These are phyloP conservation scores for Trissonchulus latispiculum DNA, from an alignment of 2,888 invertebrate species.

Conservation along the genomic window DNA sequence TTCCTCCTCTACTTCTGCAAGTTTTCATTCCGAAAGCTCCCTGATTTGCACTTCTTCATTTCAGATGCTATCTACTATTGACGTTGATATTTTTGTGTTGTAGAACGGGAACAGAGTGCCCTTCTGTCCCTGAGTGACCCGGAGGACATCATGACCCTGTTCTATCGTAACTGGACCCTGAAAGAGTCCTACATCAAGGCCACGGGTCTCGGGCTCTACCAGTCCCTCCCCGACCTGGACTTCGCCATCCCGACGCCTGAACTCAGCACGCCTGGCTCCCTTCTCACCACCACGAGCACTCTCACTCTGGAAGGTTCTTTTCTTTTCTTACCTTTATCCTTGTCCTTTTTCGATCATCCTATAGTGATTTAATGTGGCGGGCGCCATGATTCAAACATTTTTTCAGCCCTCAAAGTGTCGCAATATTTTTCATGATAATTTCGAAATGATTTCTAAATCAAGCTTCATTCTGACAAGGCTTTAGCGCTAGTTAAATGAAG, in stretches of 20 bases:
- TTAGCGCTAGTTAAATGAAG: no score
- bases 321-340: no score
- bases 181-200: conserved; percentile 43
- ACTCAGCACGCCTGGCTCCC: background rate
- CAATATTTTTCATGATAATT: no score
- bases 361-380: no score
- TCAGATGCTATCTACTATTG: background rate
- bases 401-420: no score
- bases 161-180: conserved; percentile 42
- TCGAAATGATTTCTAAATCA: no score
- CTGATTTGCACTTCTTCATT: no score
- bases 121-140: conserved; percentile 39
- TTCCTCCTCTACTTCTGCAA: no score
- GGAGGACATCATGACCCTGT: conserved; percentile 41
- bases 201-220: conserved; percentile 40
- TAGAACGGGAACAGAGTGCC: conserved; percentile 33
- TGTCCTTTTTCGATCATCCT: no score
- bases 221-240: conserved; percentile 38
- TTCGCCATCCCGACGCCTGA: conserved; percentile 31
- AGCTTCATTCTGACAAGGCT: no score
- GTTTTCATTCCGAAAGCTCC: no score
- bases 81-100: background rate
- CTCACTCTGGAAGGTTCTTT: background rate
- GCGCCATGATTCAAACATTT: no score
- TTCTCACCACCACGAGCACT: background rate